These are phyloP conservation scores for Apteryx owenii DNA, from an alignment of 2,113 vertebrate genomes.

Conservation along the genomic window DNA sequence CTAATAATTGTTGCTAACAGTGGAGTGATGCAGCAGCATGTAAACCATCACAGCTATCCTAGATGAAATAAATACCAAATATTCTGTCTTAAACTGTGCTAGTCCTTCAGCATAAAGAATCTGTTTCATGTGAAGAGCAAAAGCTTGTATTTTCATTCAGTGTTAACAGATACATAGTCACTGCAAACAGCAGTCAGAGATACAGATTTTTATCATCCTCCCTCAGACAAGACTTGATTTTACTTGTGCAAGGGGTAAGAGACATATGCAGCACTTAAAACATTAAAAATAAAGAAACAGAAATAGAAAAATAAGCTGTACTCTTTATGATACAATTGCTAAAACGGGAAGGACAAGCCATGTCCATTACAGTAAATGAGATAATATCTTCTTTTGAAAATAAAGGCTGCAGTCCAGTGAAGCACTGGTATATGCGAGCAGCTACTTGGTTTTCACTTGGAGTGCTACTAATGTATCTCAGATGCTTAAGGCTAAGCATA, in stretches of 20 bases:
- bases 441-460: background rate
- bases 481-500: background rate
- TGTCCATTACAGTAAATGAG: rapidly evolving
- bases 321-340: background rate
- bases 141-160: background rate
- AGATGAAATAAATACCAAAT: background rate
- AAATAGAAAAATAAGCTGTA: background rate
- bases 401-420: background rate
- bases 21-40: background rate
- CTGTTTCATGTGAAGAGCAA: rapidly evolving
- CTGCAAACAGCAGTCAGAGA: background rate
- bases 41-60: background rate
- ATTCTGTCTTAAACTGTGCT: background rate
- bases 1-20: background rate
- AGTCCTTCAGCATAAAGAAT: background rate
- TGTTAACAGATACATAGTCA: background rate
- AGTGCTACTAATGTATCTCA: background rate
- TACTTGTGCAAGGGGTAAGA: background rate
- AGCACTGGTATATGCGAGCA: background rate
- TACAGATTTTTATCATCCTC: background rate
- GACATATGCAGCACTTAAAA: background rate
- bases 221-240: background rate
- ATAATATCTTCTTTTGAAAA: background rate
- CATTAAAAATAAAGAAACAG: background rate
- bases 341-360: background rate